Base-by-base conservation (phyloP, 2,888 invertebrate genomes). In the Clitarchus hookeri region DNA sequence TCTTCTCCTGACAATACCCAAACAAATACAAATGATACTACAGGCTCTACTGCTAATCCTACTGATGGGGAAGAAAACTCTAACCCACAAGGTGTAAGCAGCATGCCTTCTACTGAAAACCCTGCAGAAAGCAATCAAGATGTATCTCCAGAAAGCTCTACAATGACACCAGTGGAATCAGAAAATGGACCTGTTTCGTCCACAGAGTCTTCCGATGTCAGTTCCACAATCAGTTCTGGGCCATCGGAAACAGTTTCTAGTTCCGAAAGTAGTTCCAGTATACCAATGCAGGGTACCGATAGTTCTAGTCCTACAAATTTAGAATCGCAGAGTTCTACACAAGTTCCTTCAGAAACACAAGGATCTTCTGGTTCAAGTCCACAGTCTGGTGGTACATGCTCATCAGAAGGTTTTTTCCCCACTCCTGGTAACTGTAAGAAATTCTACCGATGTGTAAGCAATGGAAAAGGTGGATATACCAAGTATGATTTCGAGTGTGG, bases 371-470 rank as follows among this genome's bases (percentile, higher is more conserved):
- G 44, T 23, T 26, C 44, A 12, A 44, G 36, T 25, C 2, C 83
- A 83, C 44, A 83, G 26, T 16, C 25, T 23, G 25, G 12, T 48
- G 80, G 27, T 16, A 12, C 25, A 36, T 85, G 85, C 25, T 19
- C 85, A 36, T 54, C 27, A 27, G 94, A 94, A 90, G 95, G 95
- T 9, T 95, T 94, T 89, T 94, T 93, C 91, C 93, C 94, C 0
- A 92, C 95, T 90, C 93, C 93, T 3, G 91, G 92, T 80, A 90
- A 92, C 87, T 95, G 95, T 89, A 92, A 92, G 48, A 94, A 94
- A 89, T 95, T 95, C 90, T 95, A 95, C 89, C 93, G 95, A 79
- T 96, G 96, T 89, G 92, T 92, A 0, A 90, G 91, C 83, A 90
- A 92, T 87, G 92, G 91, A 0, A 90, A 91, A n/a, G 92, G 92